Base-by-base conservation (phyloP, 2,888 invertebrate genomes). In the Temnothorax ravouxi region DNA sequence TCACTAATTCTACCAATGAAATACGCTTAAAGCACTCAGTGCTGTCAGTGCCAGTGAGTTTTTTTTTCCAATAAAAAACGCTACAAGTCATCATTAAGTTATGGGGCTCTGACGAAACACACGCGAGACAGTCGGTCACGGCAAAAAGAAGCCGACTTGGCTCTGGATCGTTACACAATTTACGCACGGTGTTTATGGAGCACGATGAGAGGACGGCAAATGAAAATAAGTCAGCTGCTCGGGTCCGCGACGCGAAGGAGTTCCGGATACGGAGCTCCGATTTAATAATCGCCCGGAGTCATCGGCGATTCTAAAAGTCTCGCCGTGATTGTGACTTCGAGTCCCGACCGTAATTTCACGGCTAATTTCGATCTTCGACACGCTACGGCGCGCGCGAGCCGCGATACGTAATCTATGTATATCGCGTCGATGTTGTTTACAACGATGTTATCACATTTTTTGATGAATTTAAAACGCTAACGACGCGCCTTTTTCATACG, bases 111-210 rank as follows among this genome's bases (percentile, higher is more conserved):
- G 62, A 84, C 71, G 34, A 6, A 83, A 34, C n/a, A 18, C 15
- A 71, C 56, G 66, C 80, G 71, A 88, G 61, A 61, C 50, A 62
- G 66, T 47, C 50, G 79, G 67, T 69, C 84, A 77, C 84, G 83
- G 72, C 80, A 83, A 80, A 83, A 87, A 77, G 87, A 80, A 81
- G 77, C 83, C 79, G 82, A 47, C n/a, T 47, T 81, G 6, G 50
- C 62, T 44, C 59, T 74, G 25, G 25, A 25, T 25, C 56, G 41
- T 72, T 72, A 71, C n/a, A 9, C 52, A 34, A 34, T 34, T 52
- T 15, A 15, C 50, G 6, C 34, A 34, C 6, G 18, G 47, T 29
- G 29, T 74, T 4, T 44, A 9, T 8, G 61, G 13, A 47, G 50
- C 44, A n/a, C 61, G n/a, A n/a, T n/a, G 66, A 56, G 38, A 67